These are phyloP conservation scores for Indicator indicator DNA, from an alignment of 2,113 vertebrate species.

Conservation along the genomic window DNA sequence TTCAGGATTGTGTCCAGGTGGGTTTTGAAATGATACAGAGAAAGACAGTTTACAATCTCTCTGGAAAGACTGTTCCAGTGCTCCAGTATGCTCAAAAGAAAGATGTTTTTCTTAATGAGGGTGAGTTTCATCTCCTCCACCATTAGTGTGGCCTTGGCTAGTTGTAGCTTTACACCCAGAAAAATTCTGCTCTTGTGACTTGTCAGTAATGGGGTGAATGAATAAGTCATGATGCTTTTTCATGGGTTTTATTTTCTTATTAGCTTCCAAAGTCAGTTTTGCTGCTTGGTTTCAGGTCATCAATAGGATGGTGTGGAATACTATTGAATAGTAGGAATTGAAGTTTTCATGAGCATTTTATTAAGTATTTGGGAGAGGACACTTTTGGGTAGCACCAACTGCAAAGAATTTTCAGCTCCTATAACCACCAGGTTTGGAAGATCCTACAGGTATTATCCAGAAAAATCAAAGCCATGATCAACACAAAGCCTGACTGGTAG, in stretches of 20 bases:
- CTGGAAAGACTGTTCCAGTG: too few relatives aligned
- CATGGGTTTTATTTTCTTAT: background rate
- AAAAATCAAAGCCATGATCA: background rate
- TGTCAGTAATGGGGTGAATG: accelerated
- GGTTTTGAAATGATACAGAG: too few relatives aligned
- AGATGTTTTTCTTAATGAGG: background rate
- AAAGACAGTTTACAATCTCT: too few relatives aligned
- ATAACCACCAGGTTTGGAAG: background rate
- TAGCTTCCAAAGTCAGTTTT: background rate
- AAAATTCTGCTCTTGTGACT: background rate
- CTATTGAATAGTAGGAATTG: background rate
- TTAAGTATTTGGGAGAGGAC: background rate
- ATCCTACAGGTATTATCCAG: background rate
- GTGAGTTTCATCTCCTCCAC: background rate
- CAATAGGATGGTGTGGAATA: background rate
- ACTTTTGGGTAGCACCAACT: background rate
- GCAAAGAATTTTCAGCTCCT: background rate
- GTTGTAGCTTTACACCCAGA: background rate
- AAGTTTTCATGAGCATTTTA: background rate
- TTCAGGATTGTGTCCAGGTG: too few relatives aligned
- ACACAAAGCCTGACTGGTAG: background rate
- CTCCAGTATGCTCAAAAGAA: too few relatives aligned
- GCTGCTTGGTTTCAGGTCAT: background rate
- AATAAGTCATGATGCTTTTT: background rate
- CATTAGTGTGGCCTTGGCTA: background rate